Evolutionary conservation across 1,140 invertebrate species (phyloP), one percentile per base, ranked within the genome.

Genomic region (Aleiodes sp.): DNA sequence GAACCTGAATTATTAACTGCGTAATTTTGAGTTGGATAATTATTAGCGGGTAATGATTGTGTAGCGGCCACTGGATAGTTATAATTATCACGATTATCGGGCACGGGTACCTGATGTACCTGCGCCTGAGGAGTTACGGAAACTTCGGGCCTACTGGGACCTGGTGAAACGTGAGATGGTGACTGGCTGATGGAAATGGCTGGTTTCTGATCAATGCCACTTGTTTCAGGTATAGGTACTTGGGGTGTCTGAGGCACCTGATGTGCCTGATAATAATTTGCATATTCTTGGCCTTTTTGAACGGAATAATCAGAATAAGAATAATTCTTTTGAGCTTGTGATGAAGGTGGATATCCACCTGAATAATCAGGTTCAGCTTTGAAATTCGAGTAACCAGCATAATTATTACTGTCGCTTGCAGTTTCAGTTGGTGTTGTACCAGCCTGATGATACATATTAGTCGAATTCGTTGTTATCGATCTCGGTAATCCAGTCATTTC

Each of bases 391-490:
- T 70, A 73, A 26, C 68, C 68, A 2, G 71, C 68, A 37, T 73
- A 73, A 29, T 56, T 31, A 24, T 14, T 26, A 63, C 68, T 73
- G n/a, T 67, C 65, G 62, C 70, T 76, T 4, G 70, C 43, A 1
- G 70, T 61, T 61, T 76, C 70, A 9, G 72, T 76, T 9, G 33
- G 21, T 2, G 64, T 24, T 28, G 66, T 57, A 4, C 68, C 65
- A 12, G 75, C 73, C 37, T 76, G 75, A 29, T 68, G 70, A 46
- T 76, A 76, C 65, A 74, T 72, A 56, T 66, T 74, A 31, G 67
- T 60, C 1, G 70, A 72, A 29, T 74, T 73, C 0, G 73, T 76
- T 8, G 73, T 76, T 31, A 63, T 62, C 9, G 75, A 71, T 52
- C 61, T 69, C 7, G 75, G 70, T 10, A 74, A 65, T 60, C 70